Base-by-base conservation (phyloP, 2,113 vertebrate species). In the Hyla sarda region DNA sequence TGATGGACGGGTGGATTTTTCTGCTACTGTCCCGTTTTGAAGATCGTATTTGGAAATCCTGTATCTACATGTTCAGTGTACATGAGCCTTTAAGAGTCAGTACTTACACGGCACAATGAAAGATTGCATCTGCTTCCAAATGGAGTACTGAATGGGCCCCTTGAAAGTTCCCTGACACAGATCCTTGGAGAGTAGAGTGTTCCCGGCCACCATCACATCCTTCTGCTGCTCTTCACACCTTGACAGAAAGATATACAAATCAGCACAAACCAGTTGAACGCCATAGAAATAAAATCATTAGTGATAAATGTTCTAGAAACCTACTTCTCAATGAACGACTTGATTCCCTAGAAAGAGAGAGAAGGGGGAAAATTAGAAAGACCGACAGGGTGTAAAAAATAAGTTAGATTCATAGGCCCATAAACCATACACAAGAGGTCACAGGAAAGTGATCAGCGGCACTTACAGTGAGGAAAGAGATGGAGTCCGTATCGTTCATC, bases 261-360 rank as follows among this genome's bases (percentile, higher is more conserved):
- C 41, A 71, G 47, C 25, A 32, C 25, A 25, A n/a, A 12, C 3
- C 8, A n/a, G 21, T 60, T 23, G 2, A 71, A 34, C 2, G 21
- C 8, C 5, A 1, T 50, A 17, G 10, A 73, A 25, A 50, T 28
- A 6, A 74, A 23, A 41, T 0, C 12, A 45, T n/a, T n/a, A 45
- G 71, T 19, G 11, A 73, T 52, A 32, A 21, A 77, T 10, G 28
- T 32, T 14, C 2, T 7, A 10, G 23, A 58, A 30, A 74, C 78
- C 82, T 87, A 87, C 85, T 60, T 87, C 2, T 87, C 85, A 65
- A 87, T 87, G 52, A 87, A 87, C 0, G 50, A 3, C 21, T 87
- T 87, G 77, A 87, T 87, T 52, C 81, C 85, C 85, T 82, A 13
- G 37, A n/a, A n/a, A n/a, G n/a, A n/a, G n/a, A n/a, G n/a, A n/a